Evolutionary conservation across 1,140 invertebrate species (phyloP), one percentile per base, ranked within the genome.

Genomic region (Drosophila nebulosa): DNA sequence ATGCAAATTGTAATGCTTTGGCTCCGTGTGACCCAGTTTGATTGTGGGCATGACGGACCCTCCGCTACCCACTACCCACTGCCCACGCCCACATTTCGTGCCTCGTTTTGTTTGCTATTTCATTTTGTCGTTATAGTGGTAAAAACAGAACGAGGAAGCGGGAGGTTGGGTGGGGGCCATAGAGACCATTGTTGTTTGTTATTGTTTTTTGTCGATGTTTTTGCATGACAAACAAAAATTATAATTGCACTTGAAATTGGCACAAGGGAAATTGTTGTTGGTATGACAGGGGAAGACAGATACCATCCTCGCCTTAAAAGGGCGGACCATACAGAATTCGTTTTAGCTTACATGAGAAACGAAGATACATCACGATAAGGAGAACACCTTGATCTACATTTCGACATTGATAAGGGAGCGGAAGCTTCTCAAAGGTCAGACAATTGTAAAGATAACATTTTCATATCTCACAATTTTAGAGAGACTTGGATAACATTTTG

Each of bases 151-250:
- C 35, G 12, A 36, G 14, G 14, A 6, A 10, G 39, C 1, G 5
- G 18, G 1, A 46, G 39, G 16, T 16, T 32, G 30, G 59, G 36
- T 55, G 39, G 46, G 63, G 46, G 56, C 39, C 71, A 12, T 30
- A 51, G 21, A 18, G 14, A 36, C 39, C 50, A 69, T 75, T 76
- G 66, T 76, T 60, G 59, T 76, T 76, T 76, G 52, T 83, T 83
- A 57, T 85, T 77, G 63, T 69, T 76, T 35, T 46, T 79, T 77
- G 58, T 72, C 75, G 67, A 60, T 84, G 67, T 80, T 72, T 74
- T 86, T 78, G 81, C 81, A 85, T 85, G 81, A 85, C 81, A 85
- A 85, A 81, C 81, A 86, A 86, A 80, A 85, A 85, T 85, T 85
- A 85, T 80, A 85, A 85, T 85, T 85, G 81, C 81, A 85, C 81